Conservation (phyloP, 2,113 vertebrate species). For the Psilopogon haemacephalus region DNA sequence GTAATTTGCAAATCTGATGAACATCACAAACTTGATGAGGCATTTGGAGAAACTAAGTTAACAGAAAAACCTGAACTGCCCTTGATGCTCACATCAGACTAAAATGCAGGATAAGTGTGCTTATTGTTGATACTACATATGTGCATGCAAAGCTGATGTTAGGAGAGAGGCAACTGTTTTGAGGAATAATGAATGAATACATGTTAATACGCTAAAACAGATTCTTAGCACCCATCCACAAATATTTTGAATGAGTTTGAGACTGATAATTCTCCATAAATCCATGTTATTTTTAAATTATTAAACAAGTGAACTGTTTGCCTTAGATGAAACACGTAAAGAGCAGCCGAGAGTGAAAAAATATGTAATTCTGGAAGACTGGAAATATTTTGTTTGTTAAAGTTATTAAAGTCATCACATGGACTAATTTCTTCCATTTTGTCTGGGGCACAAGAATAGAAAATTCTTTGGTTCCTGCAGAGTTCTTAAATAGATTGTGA, state of each 20-base stretch:
- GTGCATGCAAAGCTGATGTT: neutral
- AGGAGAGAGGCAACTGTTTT: neutral
- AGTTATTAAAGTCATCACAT: constrained; percentile 12
- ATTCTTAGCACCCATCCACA: neutral
- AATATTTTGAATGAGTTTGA: constrained; percentile 39
- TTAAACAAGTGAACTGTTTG: constrained; percentile 1
- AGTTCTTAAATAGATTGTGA: neutral
- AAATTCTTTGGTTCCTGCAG: neutral
- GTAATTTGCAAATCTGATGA: neutral
- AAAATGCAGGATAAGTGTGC: neutral
- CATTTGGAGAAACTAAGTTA: neutral
- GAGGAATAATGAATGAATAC: neutral
- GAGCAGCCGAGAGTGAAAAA: neutral
- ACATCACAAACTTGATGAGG: neutral
- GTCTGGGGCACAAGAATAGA: neutral
- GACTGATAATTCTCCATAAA: constrained; percentile 1
- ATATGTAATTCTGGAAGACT: neutral
- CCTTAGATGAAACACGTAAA: neutral
- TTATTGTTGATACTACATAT: neutral
- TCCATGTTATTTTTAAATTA: constrained; percentile 19
- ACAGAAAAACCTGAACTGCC: neutral
- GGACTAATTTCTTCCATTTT: neutral
- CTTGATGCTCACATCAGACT: neutral
- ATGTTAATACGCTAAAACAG: neutral
- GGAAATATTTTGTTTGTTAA: constrained; percentile 26